phyloP scores from a whole-genome alignment of 2,888 invertebrate species.

The Calameuta idolon region DNA sequence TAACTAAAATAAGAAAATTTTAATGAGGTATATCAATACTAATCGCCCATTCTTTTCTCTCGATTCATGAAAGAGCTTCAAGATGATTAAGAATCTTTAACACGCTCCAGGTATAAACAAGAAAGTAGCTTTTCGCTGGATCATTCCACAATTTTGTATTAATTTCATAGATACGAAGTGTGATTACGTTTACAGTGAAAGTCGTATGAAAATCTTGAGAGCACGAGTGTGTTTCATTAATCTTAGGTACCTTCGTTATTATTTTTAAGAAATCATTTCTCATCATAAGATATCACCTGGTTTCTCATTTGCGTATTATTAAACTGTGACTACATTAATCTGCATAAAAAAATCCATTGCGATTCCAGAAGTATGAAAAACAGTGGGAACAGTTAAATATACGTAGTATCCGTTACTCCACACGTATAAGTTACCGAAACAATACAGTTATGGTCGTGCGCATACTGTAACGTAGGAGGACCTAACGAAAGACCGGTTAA shows the following conservation, averaged over 20 bases:
- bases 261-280: not conserved
- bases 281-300: not conserved
- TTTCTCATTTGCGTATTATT: not conserved
- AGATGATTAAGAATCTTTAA: not conserved
- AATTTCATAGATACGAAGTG: not conserved
- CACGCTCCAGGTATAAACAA: not conserved
- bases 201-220: not conserved
- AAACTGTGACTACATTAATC: not conserved
- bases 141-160: not conserved
- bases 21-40: not conserved
- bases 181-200: not conserved
- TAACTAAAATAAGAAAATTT: not conserved
- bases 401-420: not conserved
- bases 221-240: not conserved
- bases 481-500: slow-evolving; percentile 22
- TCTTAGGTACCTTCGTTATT: not conserved
- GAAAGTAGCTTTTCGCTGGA: not conserved
- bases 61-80: not conserved
- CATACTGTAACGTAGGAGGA: slow-evolving; percentile 18
- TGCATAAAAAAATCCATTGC: not conserved
- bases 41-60: not conserved
- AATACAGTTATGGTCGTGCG: not conserved
- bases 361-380: not conserved
- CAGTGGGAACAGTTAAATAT: not conserved
- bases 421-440: not conserved